These are phyloP conservation scores for Crotalus tigris DNA, from an alignment of 2,113 vertebrate genomes.

Conservation along the genomic window DNA sequence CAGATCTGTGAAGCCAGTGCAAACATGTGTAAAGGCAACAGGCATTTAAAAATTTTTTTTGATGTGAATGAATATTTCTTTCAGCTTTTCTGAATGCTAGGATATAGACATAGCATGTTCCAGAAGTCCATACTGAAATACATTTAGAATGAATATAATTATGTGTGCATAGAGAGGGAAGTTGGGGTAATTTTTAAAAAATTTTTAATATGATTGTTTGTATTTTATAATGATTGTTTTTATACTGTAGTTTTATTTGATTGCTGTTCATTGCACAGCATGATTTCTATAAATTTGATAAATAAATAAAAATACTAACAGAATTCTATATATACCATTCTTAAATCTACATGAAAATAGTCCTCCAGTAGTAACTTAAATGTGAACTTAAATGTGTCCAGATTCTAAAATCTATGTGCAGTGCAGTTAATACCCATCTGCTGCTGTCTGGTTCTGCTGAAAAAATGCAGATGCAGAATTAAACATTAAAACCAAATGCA, in stretches of 20 bases:
- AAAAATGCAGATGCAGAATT: conserved; percentile 70
- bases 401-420: conserved; percentile 49
- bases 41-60: neutral
- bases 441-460: conserved; percentile 65
- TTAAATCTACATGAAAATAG: conserved; percentile 26
- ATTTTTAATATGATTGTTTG: neutral
- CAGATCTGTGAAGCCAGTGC: conserved; percentile 30
- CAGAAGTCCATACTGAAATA: neutral
- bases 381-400: conserved; percentile 44
- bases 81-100: neutral
- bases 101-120: conserved; percentile 13
- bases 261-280: neutral
- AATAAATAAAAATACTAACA: conserved; percentile 1
- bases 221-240: neutral
- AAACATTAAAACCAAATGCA: conserved; percentile 58
- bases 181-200: neutral
- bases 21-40: conserved; percentile 41
- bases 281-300: neutral
- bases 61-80: neutral
- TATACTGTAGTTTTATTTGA: neutral
- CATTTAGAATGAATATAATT: conserved; percentile 5
- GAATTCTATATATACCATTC: conserved; percentile 4
- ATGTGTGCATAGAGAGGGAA: neutral
- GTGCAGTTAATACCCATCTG: conserved; percentile 65
- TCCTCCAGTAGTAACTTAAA: conserved; percentile 8